Conservation (phyloP, 2,113 vertebrate species). For the Percina caprodes region DNA sequence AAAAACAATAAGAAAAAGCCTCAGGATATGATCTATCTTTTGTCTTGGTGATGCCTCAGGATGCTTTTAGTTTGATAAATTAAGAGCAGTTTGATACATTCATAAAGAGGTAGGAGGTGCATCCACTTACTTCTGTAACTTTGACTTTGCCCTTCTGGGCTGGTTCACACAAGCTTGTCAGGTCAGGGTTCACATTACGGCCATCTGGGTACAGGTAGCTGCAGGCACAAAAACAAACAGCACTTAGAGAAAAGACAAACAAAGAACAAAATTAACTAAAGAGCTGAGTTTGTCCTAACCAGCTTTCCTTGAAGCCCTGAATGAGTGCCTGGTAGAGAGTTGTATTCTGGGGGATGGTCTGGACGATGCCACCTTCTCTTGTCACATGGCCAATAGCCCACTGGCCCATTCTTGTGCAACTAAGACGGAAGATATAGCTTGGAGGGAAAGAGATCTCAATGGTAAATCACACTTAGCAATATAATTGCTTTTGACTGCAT, state of each 20-base stretch:
- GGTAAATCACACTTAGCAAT: not conserved
- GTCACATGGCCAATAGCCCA: slow-evolving; percentile 92
- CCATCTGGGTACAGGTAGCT: slow-evolving; percentile 90
- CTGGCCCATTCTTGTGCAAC: slow-evolving; percentile 89
- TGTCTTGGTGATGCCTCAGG: not conserved
- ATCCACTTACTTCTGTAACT: slow-evolving; percentile 84
- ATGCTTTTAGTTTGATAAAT: slow-evolving; percentile 18
- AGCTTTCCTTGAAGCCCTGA: slow-evolving; percentile 86
- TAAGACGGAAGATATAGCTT: slow-evolving; percentile 91
- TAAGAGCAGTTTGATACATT: slow-evolving; percentile 15
- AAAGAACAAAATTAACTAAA: not conserved
- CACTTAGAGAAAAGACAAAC: slow-evolving; percentile 17
- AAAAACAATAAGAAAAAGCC: not conserved
- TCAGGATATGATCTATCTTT: slow-evolving; percentile 17
- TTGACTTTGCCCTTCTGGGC: slow-evolving; percentile 72
- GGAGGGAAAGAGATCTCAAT: not conserved
- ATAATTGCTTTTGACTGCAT: not conserved
- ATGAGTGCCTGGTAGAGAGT: slow-evolving; percentile 87
- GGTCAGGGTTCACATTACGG: slow-evolving; percentile 85
- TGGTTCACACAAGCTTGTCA: slow-evolving; percentile 75
- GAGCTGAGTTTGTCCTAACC: slow-evolving; percentile 79
- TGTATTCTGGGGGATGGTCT: slow-evolving; percentile 87
- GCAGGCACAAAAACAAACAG: slow-evolving; percentile 47
- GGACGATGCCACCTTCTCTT: slow-evolving; percentile 81
- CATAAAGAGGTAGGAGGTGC: not conserved